Conservation (phyloP, 2,888 invertebrate species). For the Cataglyphis livida region DNA sequence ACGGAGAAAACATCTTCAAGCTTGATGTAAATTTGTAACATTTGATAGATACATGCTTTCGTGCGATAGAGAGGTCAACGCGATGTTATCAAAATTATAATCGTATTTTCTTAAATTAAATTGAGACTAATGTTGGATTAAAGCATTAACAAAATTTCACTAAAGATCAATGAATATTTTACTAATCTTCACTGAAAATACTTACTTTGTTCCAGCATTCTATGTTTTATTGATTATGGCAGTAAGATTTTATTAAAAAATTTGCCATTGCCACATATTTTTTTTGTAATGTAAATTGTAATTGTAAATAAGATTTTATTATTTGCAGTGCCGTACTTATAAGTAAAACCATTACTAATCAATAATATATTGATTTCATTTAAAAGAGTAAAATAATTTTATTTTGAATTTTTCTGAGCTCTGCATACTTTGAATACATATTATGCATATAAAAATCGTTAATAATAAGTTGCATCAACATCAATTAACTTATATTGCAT, state of each 20-base stretch:
- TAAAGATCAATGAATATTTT: neutral
- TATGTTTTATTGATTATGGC: neutral
- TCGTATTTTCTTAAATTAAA: neutral
- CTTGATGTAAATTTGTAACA: conserved; percentile 7
- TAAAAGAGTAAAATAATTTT: neutral
- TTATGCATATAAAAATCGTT: too few species aligned
- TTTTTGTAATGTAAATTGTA: too few species aligned
- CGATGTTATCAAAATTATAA: neutral
- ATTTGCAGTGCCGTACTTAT: neutral
- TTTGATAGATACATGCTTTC: neutral
- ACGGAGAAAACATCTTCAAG: neutral
- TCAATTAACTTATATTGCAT: neutral
- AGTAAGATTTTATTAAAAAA: neutral
- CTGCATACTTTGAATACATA: neutral
- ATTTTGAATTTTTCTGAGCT: neutral
- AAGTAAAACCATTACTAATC: neutral
- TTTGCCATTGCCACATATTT: neutral
- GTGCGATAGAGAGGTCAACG: conserved; percentile 1
- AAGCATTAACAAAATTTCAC: neutral
- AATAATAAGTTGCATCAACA: neutral
- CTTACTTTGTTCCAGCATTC: neutral
- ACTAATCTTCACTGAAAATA: neutral
- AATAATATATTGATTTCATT: neutral
- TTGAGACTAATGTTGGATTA: neutral
- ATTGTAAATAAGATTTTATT: neutral